Percentiles rank a stretch among this genome's conserved stretches.
These are phyloP conservation scores for Acanthosoma haemorrhoidale DNA, from an alignment of 2,888 invertebrate species.

Conservation along the genomic window DNA sequence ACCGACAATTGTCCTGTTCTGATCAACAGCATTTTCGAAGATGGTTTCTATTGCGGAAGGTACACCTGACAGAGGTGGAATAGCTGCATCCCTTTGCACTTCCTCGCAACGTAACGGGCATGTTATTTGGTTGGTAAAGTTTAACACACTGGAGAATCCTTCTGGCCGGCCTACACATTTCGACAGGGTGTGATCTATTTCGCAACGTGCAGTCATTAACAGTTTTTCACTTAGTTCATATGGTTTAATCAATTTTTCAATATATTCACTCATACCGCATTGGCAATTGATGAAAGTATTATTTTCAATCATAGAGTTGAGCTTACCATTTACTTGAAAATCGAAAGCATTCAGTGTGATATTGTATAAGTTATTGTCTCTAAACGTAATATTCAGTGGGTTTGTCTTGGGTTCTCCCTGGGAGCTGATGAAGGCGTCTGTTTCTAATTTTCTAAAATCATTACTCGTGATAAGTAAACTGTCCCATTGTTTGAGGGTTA, in stretches of 20 bases:
- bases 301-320: slow-evolving; percentile 51
- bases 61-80: slow-evolving; percentile 36
- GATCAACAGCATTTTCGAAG: slow-evolving; percentile 39
- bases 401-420: slow-evolving; percentile 42
- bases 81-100: slow-evolving; percentile 56
- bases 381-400: slow-evolving; percentile 42
- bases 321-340: slow-evolving; percentile 50
- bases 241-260: slow-evolving; percentile 17
- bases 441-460: slow-evolving; percentile 56
- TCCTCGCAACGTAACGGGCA: slow-evolving; percentile 45
- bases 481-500: slow-evolving; percentile 62
- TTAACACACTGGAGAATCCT: slow-evolving; percentile 58
- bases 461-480: slow-evolving; percentile 59
- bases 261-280: slow-evolving; percentile 50
- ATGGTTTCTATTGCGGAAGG: slow-evolving; percentile 38
- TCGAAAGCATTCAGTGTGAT: slow-evolving; percentile 48
- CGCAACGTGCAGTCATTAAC: slow-evolving; percentile 57
- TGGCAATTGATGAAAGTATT: slow-evolving; percentile 61
- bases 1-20: slow-evolving; percentile 45
- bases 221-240: slow-evolving; percentile 40
- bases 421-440: slow-evolving; percentile 51
- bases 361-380: slow-evolving; percentile 37
- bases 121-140: slow-evolving; percentile 59
- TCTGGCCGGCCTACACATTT: slow-evolving; percentile 60
- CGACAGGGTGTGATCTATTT: slow-evolving; percentile 55